Evolutionary conservation across 2,797 vertebrate species (phyloP), one percentile per base, ranked within the genome.

Genomic region (Crax fasciolata): DNA sequence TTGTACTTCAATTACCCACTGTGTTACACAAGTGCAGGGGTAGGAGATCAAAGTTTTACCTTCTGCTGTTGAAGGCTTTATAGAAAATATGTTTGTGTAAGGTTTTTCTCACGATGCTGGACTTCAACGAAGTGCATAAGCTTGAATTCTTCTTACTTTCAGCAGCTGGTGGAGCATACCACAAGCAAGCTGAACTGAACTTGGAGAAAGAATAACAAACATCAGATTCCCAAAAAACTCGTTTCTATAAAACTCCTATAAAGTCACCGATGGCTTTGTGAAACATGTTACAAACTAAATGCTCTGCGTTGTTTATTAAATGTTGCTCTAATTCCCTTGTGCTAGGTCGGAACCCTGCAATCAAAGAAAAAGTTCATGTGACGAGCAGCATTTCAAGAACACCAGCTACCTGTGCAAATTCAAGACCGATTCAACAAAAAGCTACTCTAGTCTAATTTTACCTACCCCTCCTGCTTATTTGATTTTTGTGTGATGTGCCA

Each of bases 1-100:
- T 96, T 97, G 97, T 96, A 97, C 96, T 96, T 96, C 97, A 97
- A 97, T 98, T 97, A 97, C 97, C 95, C 83, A 87, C 97, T 73
- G 87, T 93, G 87, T 90, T 62, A 79, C 96, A 96, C 91, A 93
- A 96, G 87, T 84, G 84, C 84, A 91, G 83, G 90, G 93, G 90
- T 90, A 93, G 87, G 67, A 85, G 78, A 95, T 71, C 93, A 93
- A 98, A 97, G 94, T 97, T 98, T 94, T 87, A 78, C 67, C 79
- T 92, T 88, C 89, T 46, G 46, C 68, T 10, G 1, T 14, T 57
- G 48, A 93, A 97, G 90, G 81, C 94, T 91, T 91, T 46, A 77
- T 3, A 81, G 71, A 83, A 94, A 96, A 83, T 32, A 74, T 8
- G 25, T 15, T 81, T 81, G 70, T 58, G 44, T 11, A 35, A 44